A percentile compares a stretch with the other conserved stretches of the same genome.
Evolutionary conservation across 2,113 vertebrate species (phyloP).

Genomic region (Salvelinus namaycush): DNA sequence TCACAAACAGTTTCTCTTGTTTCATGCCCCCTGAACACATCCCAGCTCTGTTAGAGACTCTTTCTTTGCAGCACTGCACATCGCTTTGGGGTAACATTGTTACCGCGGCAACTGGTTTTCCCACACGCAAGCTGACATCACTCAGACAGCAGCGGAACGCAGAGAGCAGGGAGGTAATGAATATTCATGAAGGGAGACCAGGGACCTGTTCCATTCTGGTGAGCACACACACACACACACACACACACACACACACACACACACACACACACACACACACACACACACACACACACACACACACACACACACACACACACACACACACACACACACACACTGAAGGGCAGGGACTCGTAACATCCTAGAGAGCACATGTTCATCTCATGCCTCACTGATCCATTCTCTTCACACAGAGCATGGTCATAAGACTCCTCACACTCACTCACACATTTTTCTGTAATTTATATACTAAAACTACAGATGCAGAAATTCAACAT

Average conservation of each 20-base stretch:
- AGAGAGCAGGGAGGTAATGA: slow-evolving; percentile 51
- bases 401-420: no score
- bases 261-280: no score
- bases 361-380: no score
- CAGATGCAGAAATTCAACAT: no score
- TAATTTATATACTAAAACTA: no score
- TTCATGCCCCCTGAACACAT: not conserved
- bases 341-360: no score
- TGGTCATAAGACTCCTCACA: no score
- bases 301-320: no score
- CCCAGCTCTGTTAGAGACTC: not conserved
- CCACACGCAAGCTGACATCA: slow-evolving; percentile 68
- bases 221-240: slow-evolving; percentile 60
- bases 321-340: no score
- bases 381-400: no score
- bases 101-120: slow-evolving; percentile 64
- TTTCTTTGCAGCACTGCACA: slow-evolving; percentile 40
- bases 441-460: no score
- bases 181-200: slow-evolving; percentile 73
- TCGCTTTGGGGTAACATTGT: slow-evolving; percentile 50
- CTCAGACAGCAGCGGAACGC: slow-evolving; percentile 60
- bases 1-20: not conserved
- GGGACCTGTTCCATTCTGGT: slow-evolving; percentile 72
- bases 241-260: slow-evolving; percentile 28
- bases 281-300: no score